phyloP scores from a whole-genome alignment of 2,113 vertebrate genomes.

The Columba livia region DNA sequence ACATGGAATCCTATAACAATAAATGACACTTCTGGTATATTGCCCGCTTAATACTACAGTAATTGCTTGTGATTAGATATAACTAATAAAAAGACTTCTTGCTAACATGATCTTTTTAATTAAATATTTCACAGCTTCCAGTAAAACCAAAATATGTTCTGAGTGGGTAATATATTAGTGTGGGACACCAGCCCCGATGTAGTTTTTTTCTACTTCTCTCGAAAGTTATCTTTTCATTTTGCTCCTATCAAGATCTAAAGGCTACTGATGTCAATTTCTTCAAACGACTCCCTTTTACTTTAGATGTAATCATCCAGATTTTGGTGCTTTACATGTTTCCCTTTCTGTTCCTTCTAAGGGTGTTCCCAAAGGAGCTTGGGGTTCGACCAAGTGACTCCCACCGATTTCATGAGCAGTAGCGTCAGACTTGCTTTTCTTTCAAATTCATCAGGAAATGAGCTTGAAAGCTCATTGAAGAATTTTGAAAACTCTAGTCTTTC shows the following conservation, averaged over 20 bases:
- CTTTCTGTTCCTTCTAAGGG: neutral
- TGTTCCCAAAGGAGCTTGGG: neutral
- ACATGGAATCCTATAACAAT: neutral
- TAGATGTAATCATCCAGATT: neutral
- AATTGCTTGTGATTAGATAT: slow-evolving; percentile 44
- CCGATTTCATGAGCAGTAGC: neutral
- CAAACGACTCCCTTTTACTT: neutral
- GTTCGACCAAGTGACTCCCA: neutral
- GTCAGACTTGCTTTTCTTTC: neutral
- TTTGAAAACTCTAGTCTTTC: neutral
- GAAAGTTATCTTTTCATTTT: neutral
- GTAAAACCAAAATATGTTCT: slow-evolving; percentile 8
- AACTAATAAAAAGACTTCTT: slow-evolving; percentile 35
- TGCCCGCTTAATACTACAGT: slow-evolving; percentile 16
- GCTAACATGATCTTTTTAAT: slow-evolving; percentile 23
- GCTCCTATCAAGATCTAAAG: neutral
- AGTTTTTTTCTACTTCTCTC: neutral
- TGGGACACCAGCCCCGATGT: neutral
- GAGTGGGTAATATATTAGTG: neutral
- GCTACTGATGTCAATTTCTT: neutral
- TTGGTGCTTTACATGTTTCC: neutral
- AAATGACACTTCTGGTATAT: slow-evolving; percentile 28
- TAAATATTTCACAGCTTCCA: slow-evolving; percentile 21
- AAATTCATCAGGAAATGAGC: neutral
- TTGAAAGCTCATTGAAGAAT: neutral